Percentiles rank a stretch among this genome's conserved stretches.
phyloP scores from a whole-genome alignment of 2,888 invertebrate genomes.

The Chironomus tentans region DNA sequence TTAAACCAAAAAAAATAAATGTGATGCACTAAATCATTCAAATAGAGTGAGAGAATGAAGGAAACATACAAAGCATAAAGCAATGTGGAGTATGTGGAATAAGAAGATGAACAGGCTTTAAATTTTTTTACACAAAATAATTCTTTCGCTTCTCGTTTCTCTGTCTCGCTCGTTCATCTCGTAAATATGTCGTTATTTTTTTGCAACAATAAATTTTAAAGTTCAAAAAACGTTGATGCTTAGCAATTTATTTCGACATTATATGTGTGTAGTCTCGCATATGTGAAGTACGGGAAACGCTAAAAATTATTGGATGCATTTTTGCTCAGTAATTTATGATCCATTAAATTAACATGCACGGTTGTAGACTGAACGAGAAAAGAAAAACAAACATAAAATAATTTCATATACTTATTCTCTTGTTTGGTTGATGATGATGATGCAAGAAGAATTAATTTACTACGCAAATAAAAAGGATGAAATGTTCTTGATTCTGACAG shows the following conservation, averaged over 20 bases:
- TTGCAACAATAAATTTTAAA: not conserved
- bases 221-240: not conserved
- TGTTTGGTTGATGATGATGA: no score
- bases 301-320: not conserved
- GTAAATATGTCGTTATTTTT: not conserved
- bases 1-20: not conserved
- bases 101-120: not conserved
- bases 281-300: not conserved
- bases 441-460: no score
- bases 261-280: not conserved
- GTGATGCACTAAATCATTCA: not conserved
- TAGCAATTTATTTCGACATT: not conserved
- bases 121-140: not conserved
- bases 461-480: no score
- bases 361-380: not conserved
- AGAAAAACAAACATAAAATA: not conserved
- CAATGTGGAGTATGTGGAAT: no score
- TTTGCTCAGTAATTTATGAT: constrained; percentile 8
- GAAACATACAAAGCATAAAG: no score
- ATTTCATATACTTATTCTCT: no score
- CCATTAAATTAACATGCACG: constrained; percentile 4
- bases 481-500: no score
- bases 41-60: no score
- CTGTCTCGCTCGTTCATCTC: not conserved
- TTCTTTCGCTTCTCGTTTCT: no score